Conservation (phyloP, 2,113 vertebrate species). For the Colius striatus region DNA sequence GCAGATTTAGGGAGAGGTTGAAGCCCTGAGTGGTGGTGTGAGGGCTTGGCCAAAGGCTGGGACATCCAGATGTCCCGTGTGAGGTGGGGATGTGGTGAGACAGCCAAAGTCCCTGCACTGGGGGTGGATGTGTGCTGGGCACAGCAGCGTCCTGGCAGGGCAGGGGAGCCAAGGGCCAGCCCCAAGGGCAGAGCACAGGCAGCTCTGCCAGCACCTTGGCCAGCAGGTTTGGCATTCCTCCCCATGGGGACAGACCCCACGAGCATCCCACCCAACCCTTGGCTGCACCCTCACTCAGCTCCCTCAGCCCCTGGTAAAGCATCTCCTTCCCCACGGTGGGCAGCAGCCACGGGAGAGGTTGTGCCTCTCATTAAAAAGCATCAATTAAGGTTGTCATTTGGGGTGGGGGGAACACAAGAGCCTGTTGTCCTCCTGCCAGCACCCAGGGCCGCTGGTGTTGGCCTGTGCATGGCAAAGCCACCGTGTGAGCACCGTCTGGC, state of each 20-base stretch:
- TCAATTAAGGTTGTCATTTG: neutral
- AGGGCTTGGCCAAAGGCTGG: neutral
- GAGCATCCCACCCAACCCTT: neutral
- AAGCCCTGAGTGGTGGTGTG: accelerated
- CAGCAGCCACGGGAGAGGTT: accelerated
- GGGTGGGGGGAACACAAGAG: accelerated
- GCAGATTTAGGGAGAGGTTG: accelerated
- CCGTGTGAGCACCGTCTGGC: accelerated
- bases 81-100: neutral
- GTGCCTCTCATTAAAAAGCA: neutral
- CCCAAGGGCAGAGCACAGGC: neutral
- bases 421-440: neutral
- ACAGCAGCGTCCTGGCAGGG: neutral
- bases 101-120: neutral
- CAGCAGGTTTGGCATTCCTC: accelerated
- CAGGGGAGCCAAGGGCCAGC: too few species aligned
- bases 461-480: neutral
- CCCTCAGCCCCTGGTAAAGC: neutral
- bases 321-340: accelerated
- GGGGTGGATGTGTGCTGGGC: neutral
- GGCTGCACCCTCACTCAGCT: neutral
- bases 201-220: accelerated
- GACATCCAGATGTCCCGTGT: accelerated
- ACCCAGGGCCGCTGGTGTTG: accelerated
- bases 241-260: accelerated